Percentiles rank a stretch among this genome's conserved stretches.
These are phyloP conservation scores for Porites rus DNA, from an alignment of 92 coral and sea anemone species.

Conservation along the genomic window DNA sequence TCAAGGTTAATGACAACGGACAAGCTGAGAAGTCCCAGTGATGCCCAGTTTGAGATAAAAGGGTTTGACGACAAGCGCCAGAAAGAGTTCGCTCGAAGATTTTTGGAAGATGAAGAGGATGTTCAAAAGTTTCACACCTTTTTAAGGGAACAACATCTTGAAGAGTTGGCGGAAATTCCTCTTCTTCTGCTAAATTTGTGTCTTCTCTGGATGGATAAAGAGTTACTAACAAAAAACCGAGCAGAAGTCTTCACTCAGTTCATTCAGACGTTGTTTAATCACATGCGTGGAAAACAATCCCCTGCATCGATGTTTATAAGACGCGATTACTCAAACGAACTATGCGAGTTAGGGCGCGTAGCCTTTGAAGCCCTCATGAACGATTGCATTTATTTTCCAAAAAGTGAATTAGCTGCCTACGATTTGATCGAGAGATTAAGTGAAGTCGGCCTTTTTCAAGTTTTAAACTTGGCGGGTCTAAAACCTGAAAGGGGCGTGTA, in stretches of 20 bases:
- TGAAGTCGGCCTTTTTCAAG: not conserved
- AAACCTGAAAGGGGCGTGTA: not conserved
- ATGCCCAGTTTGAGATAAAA: not conserved
- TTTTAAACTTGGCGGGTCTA: not conserved
- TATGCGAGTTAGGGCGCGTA: not conserved
- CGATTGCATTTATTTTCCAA: not conserved
- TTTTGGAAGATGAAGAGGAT: not conserved
- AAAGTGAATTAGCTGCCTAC: not conserved
- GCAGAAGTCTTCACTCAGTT: not conserved
- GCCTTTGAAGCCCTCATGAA: not conserved
- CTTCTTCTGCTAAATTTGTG: constrained; percentile 10
- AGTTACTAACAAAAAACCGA: not conserved
- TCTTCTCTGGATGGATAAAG: not conserved
- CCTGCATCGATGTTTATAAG: too few species aligned
- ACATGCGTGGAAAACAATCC: not conserved
- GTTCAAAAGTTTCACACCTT: not conserved
- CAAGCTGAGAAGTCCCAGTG: not conserved
- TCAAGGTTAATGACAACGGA: not conserved
- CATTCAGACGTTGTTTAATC: not conserved
- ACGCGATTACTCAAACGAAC: constrained; percentile 4
- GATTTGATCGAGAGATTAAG: not conserved
- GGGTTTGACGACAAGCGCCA: not conserved
- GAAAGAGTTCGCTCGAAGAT: not conserved
- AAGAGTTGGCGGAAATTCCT: not conserved
- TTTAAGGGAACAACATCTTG: not conserved